Evolutionary conservation across 2,888 invertebrate genomes (phyloP).

Genomic region (Gymnosoma rotundatum): DNA sequence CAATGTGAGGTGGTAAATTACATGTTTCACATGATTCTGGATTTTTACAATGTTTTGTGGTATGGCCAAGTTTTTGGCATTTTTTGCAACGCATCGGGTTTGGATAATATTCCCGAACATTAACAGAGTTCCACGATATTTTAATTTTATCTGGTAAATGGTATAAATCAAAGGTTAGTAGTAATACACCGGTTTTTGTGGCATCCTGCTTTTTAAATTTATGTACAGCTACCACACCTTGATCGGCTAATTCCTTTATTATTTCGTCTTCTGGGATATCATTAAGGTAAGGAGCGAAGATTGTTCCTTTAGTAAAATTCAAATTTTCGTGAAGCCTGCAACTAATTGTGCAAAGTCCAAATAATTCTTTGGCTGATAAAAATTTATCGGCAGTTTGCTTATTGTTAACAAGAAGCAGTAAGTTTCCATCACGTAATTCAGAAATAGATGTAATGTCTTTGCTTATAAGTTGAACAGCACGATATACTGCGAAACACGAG

Average conservation of each 20-base stretch:
- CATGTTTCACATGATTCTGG: conserved; percentile 2
- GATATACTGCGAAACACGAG: conserved; percentile 12
- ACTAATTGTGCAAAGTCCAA: not conserved
- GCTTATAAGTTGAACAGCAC: not conserved
- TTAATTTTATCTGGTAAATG: not conserved
- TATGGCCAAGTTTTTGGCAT: conserved; percentile 29
- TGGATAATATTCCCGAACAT: conserved; percentile 17
- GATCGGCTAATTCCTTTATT: conserved; percentile 1
- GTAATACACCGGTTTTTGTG: not conserved
- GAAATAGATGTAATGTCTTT: not conserved
- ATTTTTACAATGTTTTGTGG: conserved; percentile 25
- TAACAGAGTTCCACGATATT: conserved; percentile 3
- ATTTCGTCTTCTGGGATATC: conserved; percentile 16
- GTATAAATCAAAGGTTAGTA: conserved; percentile 2
- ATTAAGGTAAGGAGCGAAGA: conserved; percentile 8
- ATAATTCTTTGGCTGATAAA: not conserved
- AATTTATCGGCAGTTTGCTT: conserved; percentile 7
- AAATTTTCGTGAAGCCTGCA: conserved; percentile 1
- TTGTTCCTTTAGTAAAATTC: conserved; percentile 25
- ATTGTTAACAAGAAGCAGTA: not conserved
- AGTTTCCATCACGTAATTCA: conserved; percentile 7
- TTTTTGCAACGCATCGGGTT: conserved; percentile 32
- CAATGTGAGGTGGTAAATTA: not conserved
- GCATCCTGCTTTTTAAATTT: conserved; percentile 2
- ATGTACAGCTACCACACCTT: not conserved